phyloP scores from a whole-genome alignment of 53 echinoderm and acorn worm species.

The Zoroaster sp. region DNA sequence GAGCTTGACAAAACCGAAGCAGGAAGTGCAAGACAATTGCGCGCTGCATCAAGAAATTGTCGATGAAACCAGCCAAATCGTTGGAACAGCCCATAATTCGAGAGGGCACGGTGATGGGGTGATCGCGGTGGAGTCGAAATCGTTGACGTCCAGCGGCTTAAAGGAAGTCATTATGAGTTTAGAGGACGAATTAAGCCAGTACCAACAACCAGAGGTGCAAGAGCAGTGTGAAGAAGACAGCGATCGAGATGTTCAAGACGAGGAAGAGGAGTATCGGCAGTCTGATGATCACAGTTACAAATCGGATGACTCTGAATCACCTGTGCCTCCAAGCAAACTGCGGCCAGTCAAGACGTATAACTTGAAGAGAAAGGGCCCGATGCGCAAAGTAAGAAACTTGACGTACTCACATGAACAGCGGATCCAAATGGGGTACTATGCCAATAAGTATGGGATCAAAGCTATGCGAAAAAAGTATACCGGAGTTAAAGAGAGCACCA shows the following conservation, averaged over 20 bases:
- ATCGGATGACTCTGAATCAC: too few relatives aligned
- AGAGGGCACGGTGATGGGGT: background rate
- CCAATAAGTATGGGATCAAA: background rate
- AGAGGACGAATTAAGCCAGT: background rate
- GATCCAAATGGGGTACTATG: conserved; percentile 11
- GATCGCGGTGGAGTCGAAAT: background rate
- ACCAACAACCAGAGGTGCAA: background rate
- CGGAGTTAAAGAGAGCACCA: conserved; percentile 20
- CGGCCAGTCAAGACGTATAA: background rate
- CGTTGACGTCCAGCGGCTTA: background rate
- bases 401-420: conserved; percentile 36
- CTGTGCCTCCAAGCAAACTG: too few relatives aligned
- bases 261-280: background rate
- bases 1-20: background rate
- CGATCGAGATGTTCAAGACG: background rate
- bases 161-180: conserved; percentile 26
- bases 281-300: background rate
- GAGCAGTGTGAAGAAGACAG: background rate
- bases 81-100: background rate
- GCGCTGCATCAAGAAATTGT: too few relatives aligned
- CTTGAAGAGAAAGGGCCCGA: background rate
- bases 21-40: background rate
- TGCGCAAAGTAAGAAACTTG: background rate
- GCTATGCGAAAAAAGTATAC: background rate
- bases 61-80: background rate